A percentile compares a stretch with the other conserved stretches of the same genome.
These are phyloP conservation scores for Gallinago media DNA, from an alignment of 2,113 vertebrate species.

Conservation along the genomic window DNA sequence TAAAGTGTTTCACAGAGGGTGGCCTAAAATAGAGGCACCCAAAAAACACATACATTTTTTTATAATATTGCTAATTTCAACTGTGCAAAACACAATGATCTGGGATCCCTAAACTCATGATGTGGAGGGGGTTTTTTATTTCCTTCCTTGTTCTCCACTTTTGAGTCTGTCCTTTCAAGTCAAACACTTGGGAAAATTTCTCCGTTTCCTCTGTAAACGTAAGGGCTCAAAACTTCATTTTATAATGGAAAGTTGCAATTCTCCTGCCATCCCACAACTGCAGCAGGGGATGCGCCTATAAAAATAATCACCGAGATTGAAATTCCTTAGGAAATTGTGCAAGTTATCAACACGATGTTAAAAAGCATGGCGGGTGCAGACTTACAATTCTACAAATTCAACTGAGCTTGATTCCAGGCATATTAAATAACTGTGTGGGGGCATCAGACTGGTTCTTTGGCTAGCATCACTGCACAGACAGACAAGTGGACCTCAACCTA, in stretches of 20 bases:
- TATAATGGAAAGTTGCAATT: not conserved
- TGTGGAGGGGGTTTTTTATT: not conserved
- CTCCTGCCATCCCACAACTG: not conserved
- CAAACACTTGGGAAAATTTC: not conserved
- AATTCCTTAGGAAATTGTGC: not conserved
- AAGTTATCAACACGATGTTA: not conserved
- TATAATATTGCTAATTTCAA: not conserved
- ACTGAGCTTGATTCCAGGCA: not conserved
- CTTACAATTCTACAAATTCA: not conserved
- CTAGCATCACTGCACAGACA: not conserved
- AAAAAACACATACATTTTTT: not conserved
- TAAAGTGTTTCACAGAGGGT: conserved; percentile 6
- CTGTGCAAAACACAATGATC: not conserved
- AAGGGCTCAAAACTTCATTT: not conserved
- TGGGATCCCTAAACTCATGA: not conserved
- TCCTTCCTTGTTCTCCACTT: not conserved
- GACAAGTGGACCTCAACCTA: not conserved
- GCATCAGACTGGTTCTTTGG: not conserved
- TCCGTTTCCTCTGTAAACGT: not conserved
- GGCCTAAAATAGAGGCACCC: not conserved
- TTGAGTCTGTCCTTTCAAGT: not conserved
- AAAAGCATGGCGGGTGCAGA: not conserved
- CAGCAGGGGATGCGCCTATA: not conserved
- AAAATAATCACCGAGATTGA: not conserved
- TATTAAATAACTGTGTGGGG: not conserved